phyloP scores from a whole-genome alignment of 2,113 vertebrate genomes.

The Accipiter cooperii region DNA sequence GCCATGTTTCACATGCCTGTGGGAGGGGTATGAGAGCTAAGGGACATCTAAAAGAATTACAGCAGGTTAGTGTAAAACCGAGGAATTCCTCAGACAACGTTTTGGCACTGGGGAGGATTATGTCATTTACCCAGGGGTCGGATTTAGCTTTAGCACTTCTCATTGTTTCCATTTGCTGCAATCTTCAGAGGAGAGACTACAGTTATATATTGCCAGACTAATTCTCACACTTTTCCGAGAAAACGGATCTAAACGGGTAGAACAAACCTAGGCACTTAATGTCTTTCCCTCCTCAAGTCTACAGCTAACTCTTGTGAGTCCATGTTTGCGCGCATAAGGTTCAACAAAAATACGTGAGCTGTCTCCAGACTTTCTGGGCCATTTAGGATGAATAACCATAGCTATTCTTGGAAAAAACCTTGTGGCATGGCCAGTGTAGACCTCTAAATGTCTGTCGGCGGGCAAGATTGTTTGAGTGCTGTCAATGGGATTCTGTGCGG shows the following conservation, averaged over 20 bases:
- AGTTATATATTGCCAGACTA: background rate
- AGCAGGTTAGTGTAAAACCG: constrained; percentile 26
- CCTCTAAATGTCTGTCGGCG: background rate
- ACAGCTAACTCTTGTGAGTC: background rate
- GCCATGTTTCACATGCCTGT: background rate
- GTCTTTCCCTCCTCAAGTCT: background rate
- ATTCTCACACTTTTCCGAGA: background rate
- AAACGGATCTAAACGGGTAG: background rate
- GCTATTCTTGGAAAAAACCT: constrained; percentile 40
- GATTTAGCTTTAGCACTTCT: constrained; percentile 21
- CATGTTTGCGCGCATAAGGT: background rate
- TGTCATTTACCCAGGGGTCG: constrained; percentile 13
- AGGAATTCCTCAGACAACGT: constrained; percentile 22
- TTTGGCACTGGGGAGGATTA: constrained; percentile 48
- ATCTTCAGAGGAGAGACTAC: background rate
- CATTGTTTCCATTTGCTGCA: constrained; percentile 54
- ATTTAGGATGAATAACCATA: constrained; percentile 39
- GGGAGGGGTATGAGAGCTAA: constrained; percentile 6
- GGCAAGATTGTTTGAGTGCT: background rate
- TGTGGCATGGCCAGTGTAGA: background rate
- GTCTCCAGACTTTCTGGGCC: constrained; percentile 62
- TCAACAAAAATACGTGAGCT: constrained; percentile 29
- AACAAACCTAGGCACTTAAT: background rate
- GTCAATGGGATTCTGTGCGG: constrained; percentile 41
- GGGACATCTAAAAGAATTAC: constrained; percentile 37